Conservation (phyloP, 2,888 invertebrate species). For the Aleiodes leptofemur region DNA sequence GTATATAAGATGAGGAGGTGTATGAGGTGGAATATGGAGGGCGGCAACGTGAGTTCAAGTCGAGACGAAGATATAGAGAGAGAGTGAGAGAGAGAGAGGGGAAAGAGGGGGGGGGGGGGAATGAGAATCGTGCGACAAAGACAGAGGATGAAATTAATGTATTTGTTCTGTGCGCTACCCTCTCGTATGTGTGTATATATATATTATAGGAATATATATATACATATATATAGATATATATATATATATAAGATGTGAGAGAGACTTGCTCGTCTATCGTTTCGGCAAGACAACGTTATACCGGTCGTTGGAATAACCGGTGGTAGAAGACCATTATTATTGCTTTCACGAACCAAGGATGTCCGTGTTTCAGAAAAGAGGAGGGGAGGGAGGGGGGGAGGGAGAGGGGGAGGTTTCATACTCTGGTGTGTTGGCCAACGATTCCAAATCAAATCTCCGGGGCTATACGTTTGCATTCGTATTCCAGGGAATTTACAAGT, state of each 20-base stretch:
- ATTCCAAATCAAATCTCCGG: conserved; percentile 46
- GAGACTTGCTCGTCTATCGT: conserved; percentile 59
- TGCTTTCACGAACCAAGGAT: conserved; percentile 58
- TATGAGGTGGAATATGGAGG: conserved; percentile 41
- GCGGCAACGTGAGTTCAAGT: conserved; percentile 36
- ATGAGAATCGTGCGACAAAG: conserved; percentile 50
- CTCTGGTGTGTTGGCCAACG: conserved; percentile 32
- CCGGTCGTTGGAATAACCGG: conserved; percentile 22
- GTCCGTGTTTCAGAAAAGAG: conserved; percentile 46
- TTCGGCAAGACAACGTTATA: conserved; percentile 36
- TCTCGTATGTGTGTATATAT: conserved; percentile 55
- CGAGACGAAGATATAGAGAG: conserved; percentile 16
- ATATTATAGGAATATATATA: too few species aligned
- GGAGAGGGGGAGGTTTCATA: conserved; percentile 18
- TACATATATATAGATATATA: conserved; percentile 25
- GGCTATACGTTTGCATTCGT: conserved; percentile 35
- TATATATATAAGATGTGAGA: too few species aligned
- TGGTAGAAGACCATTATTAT: conserved; percentile 54
- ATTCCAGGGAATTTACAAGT: conserved; percentile 37
- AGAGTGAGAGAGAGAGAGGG: not conserved
- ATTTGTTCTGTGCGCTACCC: conserved; percentile 73
- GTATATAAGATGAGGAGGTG: conserved; percentile 21
- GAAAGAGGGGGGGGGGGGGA: conserved; percentile 40
- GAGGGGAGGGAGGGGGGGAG: conserved; percentile 28
- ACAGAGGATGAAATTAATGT: conserved; percentile 72